A percentile compares a stretch with the other conserved stretches of the same genome.
Evolutionary conservation across 2,888 invertebrate genomes (phyloP).

Genomic region (Dryobotodes eremita): DNA sequence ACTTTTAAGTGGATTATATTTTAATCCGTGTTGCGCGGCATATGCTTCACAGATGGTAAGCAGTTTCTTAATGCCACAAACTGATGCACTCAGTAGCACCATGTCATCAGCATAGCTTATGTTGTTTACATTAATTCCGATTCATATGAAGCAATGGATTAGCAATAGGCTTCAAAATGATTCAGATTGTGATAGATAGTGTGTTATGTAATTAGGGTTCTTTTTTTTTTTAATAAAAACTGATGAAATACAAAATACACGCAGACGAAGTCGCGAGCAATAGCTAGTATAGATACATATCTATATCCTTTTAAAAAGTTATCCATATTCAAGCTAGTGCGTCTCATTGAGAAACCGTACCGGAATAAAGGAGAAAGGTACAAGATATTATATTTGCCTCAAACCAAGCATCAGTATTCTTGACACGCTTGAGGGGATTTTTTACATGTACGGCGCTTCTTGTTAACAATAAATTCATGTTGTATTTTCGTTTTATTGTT

Average conservation of each 20-base stretch:
- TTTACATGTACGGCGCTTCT: conserved; percentile 4
- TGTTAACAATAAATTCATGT: conserved; percentile 30
- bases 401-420: conserved; percentile 30
- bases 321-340: conserved; percentile 14
- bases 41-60: no score
- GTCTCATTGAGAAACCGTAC: conserved; percentile 16
- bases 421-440: not conserved
- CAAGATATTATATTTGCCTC: not conserved
- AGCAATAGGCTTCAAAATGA: no score
- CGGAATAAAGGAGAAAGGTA: not conserved
- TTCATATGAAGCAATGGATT: no score
- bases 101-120: no score
- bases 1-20: no score
- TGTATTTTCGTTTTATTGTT: conserved; percentile 22
- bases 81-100: no score
- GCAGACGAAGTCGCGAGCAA: not conserved
- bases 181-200: no score
- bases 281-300: not conserved
- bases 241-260: not conserved
- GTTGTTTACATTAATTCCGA: no score
- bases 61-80: no score
- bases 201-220: no score
- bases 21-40: no score
- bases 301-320: conserved; percentile 15
- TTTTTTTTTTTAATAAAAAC: no score